These are phyloP conservation scores for Tricholaema leucomelas DNA, from an alignment of 2,113 vertebrate genomes.

Conservation along the genomic window DNA sequence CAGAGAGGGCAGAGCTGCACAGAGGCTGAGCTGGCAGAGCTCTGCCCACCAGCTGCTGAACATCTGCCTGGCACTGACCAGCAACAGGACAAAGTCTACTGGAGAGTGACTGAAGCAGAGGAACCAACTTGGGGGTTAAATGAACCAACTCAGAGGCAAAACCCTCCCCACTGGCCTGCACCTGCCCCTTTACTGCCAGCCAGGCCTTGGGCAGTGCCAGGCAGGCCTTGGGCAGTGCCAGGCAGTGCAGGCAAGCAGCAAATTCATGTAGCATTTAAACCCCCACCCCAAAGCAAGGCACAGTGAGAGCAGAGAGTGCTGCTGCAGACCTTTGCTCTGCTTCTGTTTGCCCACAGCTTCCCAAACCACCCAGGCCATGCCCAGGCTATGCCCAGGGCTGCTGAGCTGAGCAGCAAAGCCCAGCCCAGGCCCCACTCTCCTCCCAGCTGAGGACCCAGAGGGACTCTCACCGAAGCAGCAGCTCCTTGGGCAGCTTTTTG, in stretches of 20 bases:
- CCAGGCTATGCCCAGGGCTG: background rate
- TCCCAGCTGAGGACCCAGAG: background rate
- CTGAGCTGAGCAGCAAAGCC: too few species aligned
- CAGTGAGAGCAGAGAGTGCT: background rate
- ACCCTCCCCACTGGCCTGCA: background rate
- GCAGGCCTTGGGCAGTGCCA: background rate
- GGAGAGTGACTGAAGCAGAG: accelerated
- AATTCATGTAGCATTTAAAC: background rate
- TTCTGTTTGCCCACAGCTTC: background rate
- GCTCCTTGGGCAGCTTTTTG: constrained; percentile 98
- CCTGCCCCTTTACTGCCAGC: background rate
- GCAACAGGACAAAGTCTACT: background rate
- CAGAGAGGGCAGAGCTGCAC: background rate
- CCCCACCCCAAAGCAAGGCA: background rate
- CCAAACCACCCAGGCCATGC: background rate
- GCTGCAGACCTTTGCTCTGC: background rate
- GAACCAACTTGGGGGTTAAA: background rate
- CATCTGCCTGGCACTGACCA: accelerated
- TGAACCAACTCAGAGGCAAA: background rate
- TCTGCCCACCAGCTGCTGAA: background rate
- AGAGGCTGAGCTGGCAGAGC: background rate
- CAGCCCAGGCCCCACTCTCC: background rate
- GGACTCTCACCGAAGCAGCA: constrained; percentile 86
- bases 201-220: background rate
- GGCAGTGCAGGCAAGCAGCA: background rate